Conservation (phyloP, 2,797 vertebrate species). For the Sebastes hubbsi region DNA sequence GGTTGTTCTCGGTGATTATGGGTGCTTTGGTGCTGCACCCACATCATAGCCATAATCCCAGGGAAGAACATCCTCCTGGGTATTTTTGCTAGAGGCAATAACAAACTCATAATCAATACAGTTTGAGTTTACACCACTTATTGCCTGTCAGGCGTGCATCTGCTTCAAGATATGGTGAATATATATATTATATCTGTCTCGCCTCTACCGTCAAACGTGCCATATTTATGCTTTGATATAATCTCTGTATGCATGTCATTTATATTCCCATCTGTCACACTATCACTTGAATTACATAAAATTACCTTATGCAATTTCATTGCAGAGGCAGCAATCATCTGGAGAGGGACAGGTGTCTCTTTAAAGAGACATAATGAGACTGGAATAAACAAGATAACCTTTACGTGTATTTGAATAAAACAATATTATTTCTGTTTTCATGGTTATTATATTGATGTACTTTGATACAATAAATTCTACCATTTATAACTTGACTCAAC, state of each 20-base stretch:
- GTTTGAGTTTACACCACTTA: constrained; percentile 32
- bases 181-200: neutral
- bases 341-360: neutral
- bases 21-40: constrained; percentile 47
- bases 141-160: constrained; percentile 37
- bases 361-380: neutral
- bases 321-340: neutral
- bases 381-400: neutral
- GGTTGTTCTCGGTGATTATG: constrained; percentile 50
- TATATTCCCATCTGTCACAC: neutral
- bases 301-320: neutral
- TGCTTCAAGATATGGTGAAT: constrained; percentile 23
- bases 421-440: neutral
- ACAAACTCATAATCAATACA: constrained; percentile 58
- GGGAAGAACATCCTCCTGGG: constrained; percentile 50
- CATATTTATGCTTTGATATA: neutral
- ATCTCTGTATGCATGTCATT: neutral
- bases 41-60: constrained; percentile 51
- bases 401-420: neutral
- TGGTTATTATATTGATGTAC: neutral
- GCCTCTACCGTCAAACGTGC: neutral
- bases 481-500: neutral
- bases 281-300: neutral
- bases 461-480: neutral
- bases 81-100: constrained; percentile 56